Conservation (phyloP, 2,113 vertebrate species). For the Corythoichthys intestinalis region DNA sequence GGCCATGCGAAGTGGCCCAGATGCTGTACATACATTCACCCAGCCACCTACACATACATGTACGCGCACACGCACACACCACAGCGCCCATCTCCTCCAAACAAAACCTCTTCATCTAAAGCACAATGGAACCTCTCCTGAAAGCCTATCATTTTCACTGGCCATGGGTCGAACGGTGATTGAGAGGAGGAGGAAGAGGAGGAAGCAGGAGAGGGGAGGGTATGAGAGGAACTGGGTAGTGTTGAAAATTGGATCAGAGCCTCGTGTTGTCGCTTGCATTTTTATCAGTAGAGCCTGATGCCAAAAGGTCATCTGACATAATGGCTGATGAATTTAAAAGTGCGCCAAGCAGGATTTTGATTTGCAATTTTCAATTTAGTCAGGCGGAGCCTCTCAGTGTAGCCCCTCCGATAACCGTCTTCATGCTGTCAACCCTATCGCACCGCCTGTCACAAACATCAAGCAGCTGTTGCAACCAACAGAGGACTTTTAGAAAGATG, state of each 20-base stretch:
- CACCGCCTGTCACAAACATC: slow-evolving; percentile 58
- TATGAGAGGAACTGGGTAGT: slow-evolving; percentile 26
- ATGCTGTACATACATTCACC: slow-evolving; percentile 5
- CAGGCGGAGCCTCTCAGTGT: slow-evolving; percentile 33
- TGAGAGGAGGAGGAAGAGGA: slow-evolving; percentile 17
- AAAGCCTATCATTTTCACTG: slow-evolving; percentile 99
- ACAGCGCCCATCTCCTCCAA: slow-evolving; percentile 85
- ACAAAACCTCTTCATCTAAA: slow-evolving; percentile 97
- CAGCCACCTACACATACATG: not conserved
- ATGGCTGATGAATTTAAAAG: slow-evolving; percentile 63
- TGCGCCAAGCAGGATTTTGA: slow-evolving; percentile 59
- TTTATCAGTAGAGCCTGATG: slow-evolving; percentile 61
- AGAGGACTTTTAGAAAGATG: slow-evolving; percentile 24
- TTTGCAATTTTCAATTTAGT: slow-evolving; percentile 71
- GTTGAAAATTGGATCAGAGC: slow-evolving; percentile 63
- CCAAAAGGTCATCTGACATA: slow-evolving; percentile 71
- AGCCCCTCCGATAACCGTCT: slow-evolving; percentile 60
- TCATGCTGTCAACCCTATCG: slow-evolving; percentile 58
- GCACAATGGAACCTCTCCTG: slow-evolving; percentile 94
- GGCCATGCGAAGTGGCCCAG: slow-evolving; percentile 24
- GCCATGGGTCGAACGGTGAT: slow-evolving; percentile 65
- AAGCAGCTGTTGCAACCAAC: slow-evolving; percentile 47
- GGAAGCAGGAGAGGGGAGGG: not conserved
- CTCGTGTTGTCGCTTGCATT: slow-evolving; percentile 58
- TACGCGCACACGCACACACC: slow-evolving; percentile 22